A percentile compares a stretch with the other conserved stretches of the same genome.
phyloP scores from a whole-genome alignment of 37 sponge, comb jelly and placozoan genomes.

The Bolinopsis microptera region DNA sequence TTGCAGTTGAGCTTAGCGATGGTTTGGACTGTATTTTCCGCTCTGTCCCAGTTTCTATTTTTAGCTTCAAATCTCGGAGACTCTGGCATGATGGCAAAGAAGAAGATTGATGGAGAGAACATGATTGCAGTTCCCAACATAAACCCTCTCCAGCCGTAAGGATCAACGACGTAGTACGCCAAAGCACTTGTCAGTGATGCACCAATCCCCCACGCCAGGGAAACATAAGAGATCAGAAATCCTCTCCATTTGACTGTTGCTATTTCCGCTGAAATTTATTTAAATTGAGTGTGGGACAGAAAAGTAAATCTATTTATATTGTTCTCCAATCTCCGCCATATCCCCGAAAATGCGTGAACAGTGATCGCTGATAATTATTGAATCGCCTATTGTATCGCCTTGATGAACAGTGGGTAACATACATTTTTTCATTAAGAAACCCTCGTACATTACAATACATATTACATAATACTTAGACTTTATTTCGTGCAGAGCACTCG shows the following conservation, averaged over 20 bases:
- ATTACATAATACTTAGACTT: too few relatives aligned
- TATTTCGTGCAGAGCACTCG: too few relatives aligned
- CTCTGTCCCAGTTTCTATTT: background rate
- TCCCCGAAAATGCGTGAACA: too few relatives aligned
- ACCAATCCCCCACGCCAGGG: constrained; percentile 9
- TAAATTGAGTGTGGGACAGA: background rate
- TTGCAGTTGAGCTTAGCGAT: background rate
- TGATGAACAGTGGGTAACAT: too few relatives aligned
- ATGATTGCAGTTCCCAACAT: background rate
- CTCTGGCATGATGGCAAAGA: background rate
- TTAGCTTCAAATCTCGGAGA: background rate
- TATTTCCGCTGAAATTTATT: background rate
- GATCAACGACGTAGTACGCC: background rate
- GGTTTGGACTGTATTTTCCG: background rate
- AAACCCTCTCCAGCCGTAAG: constrained; percentile 27
- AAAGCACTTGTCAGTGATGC: background rate
- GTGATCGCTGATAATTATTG: too few relatives aligned
- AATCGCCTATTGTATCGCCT: too few relatives aligned
- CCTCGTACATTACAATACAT: too few relatives aligned
- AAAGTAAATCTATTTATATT: too few relatives aligned
- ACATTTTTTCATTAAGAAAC: too few relatives aligned
- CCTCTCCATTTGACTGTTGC: background rate
- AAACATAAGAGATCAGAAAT: background rate
- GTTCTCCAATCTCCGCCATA: too few relatives aligned
- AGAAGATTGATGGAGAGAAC: constrained; percentile 19